Base-by-base conservation (phyloP, 1,140 invertebrate genomes). In the Megalonaias nervosa region DNA sequence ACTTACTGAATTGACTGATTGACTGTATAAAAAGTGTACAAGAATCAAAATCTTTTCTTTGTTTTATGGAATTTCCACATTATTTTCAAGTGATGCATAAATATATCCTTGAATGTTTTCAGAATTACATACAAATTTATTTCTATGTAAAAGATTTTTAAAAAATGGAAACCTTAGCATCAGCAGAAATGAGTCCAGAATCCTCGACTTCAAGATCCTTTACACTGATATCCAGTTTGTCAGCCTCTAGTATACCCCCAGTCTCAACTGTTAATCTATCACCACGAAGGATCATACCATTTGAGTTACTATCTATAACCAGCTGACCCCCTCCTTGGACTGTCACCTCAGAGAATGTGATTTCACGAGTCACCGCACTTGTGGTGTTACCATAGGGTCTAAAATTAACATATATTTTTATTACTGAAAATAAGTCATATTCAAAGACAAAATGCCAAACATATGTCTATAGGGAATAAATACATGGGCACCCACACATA, bases 281-380 rank as follows among this genome's bases (percentile, higher is more conserved):
- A 21, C 86, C 86, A 31, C 74, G 73, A 31, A 87, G 74, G 12
- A 75, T 77, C 80, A 84, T 80, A 2, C 82, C 83, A 21, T 76
- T 56, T 5, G 75, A 80, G 0, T 79, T 65, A n/a, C 82, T 84
- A 26, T 80, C 74, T 26, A 87, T 82, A 17, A 77, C 71, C 67
- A 87, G 72, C 12, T 61, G 73, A 38, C 86, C 86, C 17, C 86
- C 85, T 38, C 85, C 86, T 64, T 85, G 72, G n/a, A 87, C 75
- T 12, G 77, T 80, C 1, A 87, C 78, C 17, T 72, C 75, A 15
- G 72, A 77, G 62, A 87, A 87, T 62, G 73, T 81, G 26, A 87
- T 83, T 19, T 81, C 82, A 6, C 73, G 79, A 15, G 59, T 76
- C 16, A 68, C 21, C 12, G 57, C 71, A 15, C 64, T 81, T 48